Conservation (phyloP, 2,888 invertebrate species). For the Brachyptera risi region DNA sequence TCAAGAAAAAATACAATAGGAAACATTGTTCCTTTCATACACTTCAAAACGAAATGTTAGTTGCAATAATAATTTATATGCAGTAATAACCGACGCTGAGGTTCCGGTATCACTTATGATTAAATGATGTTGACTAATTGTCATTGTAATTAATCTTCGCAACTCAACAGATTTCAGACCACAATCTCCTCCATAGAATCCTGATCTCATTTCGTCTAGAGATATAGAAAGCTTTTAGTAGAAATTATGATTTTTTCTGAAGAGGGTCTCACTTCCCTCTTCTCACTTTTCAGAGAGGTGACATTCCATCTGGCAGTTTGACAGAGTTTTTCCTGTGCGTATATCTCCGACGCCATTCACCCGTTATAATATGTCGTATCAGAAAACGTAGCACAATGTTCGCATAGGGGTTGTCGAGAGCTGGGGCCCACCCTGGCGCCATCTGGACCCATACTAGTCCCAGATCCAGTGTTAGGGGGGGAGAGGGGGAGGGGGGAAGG, state of each 20-base stretch:
- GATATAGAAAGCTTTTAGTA: background rate
- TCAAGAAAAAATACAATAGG: too few species aligned
- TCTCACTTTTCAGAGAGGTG: constrained; percentile 4
- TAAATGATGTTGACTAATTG: too few species aligned
- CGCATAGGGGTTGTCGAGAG: background rate
- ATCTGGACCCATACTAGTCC: constrained; percentile 7
- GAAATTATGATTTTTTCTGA: constrained; percentile 5
- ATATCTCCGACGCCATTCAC: constrained; percentile 10
- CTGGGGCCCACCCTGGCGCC: too few species aligned
- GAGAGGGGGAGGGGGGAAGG: background rate
- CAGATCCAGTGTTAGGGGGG: background rate
- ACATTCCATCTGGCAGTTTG: constrained; percentile 20
- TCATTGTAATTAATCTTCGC: too few species aligned
- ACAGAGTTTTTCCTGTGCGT: constrained; percentile 14
- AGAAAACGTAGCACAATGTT: background rate
- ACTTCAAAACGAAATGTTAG: too few species aligned
- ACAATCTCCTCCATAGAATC: background rate
- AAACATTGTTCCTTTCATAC: too few species aligned
- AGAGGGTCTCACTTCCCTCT: background rate
- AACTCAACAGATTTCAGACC: background rate
- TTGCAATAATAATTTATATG: too few species aligned
- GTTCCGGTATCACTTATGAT: too few species aligned
- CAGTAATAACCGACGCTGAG: too few species aligned
- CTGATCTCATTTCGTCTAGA: background rate
- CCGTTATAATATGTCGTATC: constrained; percentile 13